Conservation (phyloP, 2,113 vertebrate species). For the Pseudorectes ferrugineus region DNA sequence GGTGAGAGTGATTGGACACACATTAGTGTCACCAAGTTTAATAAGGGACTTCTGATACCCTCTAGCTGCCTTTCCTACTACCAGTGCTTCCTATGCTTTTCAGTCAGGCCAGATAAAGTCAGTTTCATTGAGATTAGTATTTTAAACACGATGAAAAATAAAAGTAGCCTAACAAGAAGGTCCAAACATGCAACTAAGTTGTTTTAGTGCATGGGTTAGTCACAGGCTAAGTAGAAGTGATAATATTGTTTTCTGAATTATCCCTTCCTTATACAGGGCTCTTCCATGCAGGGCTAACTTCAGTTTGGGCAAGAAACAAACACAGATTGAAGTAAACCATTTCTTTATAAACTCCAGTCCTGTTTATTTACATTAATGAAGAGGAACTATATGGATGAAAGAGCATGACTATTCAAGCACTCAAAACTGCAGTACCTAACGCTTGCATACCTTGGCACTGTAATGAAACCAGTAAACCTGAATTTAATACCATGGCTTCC, state of each 20-base stretch:
- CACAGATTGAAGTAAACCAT: background rate
- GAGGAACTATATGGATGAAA: background rate
- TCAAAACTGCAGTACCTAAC: background rate
- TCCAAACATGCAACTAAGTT: background rate
- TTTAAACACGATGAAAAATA: background rate
- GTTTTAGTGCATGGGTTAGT: background rate
- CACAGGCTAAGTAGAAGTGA: background rate
- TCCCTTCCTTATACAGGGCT: background rate
- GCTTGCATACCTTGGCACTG: background rate
- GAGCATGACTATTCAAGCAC: background rate
- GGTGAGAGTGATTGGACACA: too few relatives aligned
- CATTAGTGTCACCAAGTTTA: constrained; percentile 52
- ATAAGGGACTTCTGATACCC: constrained; percentile 7
- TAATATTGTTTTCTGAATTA: background rate
- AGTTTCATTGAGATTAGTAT: background rate
- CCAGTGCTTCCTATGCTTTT: background rate
- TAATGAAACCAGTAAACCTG: background rate
- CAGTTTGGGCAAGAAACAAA: background rate
- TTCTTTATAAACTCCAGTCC: background rate
- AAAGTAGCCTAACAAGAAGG: background rate
- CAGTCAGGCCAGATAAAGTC: background rate
- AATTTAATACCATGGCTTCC: background rate
- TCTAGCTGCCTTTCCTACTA: background rate
- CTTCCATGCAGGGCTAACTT: background rate
- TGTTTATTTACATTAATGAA: background rate